Base-by-base conservation (phyloP, 2,888 invertebrate species). In the Eretmocerus hayati region DNA sequence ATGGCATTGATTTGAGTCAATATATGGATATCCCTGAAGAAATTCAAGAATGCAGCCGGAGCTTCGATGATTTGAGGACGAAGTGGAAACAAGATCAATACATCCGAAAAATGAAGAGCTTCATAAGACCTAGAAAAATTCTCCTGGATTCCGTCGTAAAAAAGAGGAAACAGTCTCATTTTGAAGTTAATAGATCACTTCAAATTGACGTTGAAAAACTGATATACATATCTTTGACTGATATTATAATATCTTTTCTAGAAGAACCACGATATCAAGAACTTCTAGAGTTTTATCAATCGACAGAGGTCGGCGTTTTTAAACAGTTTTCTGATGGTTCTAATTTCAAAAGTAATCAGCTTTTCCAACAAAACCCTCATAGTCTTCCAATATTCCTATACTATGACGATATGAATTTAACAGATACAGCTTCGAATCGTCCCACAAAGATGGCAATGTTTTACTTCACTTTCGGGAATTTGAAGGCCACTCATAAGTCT, bases 371-470 rank as follows among this genome's bases (percentile, higher is more conserved):
- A 11, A 32, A 33, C 18, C 42, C 42, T 13, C 5, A 31, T 2
- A 37, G 37, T 37, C 21, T 37, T 19, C 19, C 19, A 20, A 19
- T 37, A 13, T 5, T 37, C 2, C 32, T 42, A 5, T 42, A 42
- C 15, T 42, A 20, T 13, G 42, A 42, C 18, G 32, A 42, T n/a
- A 22, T 42, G 1, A 42, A 42, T 33, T 32, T 42, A 20, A 33
- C 22, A 6, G 42, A 42, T 22, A 42, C 22, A 15, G 42, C 42
- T 19, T 33, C 42, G 5, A n/a, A 23, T n/a, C 20, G 42, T 4
- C 33, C 42, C 4, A 16, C 33, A 6, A 32, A 32, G n/a, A 33
- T 42, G 33, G 19, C 19, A 32, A 16, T 33, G 15, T 42, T 32
- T 19, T 33, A 42, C 33, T 33, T 42, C 6, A 20, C 21, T 5